Conservation (phyloP, 2,888 invertebrate genomes). For the Plebejus argus region DNA sequence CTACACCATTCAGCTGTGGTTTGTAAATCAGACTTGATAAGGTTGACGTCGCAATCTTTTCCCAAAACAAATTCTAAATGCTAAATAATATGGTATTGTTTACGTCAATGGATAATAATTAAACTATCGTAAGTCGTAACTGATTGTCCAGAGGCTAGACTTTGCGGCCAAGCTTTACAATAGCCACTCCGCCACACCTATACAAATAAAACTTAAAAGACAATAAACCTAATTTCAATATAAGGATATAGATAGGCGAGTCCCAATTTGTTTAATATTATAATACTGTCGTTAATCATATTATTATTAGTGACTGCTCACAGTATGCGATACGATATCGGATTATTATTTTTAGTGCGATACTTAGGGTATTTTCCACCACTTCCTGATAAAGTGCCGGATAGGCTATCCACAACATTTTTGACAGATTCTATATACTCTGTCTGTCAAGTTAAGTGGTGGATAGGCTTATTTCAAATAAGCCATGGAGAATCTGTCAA, state of each 20-base stretch:
- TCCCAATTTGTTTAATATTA: background rate
- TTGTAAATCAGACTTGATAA: background rate
- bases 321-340: too few species aligned
- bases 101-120: background rate
- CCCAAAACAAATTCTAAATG: background rate
- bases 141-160: background rate
- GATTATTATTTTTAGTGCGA: too few species aligned
- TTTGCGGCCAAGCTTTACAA: background rate
- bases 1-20: background rate
- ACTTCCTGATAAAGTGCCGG: too few species aligned
- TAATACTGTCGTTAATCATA: background rate
- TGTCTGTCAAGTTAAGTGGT: too few species aligned
- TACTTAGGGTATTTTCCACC: too few species aligned
- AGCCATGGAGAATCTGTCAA: too few species aligned
- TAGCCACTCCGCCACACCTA: background rate
- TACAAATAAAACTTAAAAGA: background rate
- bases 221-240: conserved; percentile 3
- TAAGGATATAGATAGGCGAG: background rate
- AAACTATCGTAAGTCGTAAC: background rate
- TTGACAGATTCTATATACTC: too few species aligned
- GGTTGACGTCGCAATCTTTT: background rate
- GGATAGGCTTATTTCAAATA: too few species aligned
- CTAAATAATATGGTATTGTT: background rate
- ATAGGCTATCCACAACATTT: too few species aligned
- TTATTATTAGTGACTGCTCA: background rate